Conservation (phyloP, 2,888 invertebrate species). For the Unio pictorum region DNA sequence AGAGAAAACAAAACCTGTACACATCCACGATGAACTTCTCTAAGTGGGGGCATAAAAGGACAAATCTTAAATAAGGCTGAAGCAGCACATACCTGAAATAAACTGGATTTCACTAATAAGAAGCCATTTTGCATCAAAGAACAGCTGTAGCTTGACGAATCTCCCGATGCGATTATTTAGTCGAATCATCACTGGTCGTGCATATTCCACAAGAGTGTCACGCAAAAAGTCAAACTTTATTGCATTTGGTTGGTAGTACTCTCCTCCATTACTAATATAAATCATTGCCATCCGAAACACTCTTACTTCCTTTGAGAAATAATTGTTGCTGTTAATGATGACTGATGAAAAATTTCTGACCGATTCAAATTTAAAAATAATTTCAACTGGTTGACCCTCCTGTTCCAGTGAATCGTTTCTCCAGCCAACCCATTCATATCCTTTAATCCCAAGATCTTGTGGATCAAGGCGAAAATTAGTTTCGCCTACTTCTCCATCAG, state of each 20-base stretch:
- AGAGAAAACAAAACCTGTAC: no score
- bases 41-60: no score
- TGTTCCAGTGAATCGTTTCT: slow-evolving; percentile 78
- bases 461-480: slow-evolving; percentile 81
- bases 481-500: slow-evolving; percentile 85
- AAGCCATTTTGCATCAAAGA: slow-evolving; percentile 88
- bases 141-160: slow-evolving; percentile 83
- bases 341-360: slow-evolving; percentile 89
- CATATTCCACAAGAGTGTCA: slow-evolving; percentile 85
- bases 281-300: slow-evolving; percentile 87
- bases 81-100: slow-evolving; percentile 79
- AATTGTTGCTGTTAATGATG: slow-evolving; percentile 87
- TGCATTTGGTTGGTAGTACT: slow-evolving; percentile 83
- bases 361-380: slow-evolving; percentile 89
- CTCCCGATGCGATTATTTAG: slow-evolving; percentile 86
- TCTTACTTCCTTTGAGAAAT: slow-evolving; percentile 87
- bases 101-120: slow-evolving; percentile 92
- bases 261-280: slow-evolving; percentile 84
- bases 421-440: slow-evolving; percentile 94
- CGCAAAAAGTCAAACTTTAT: slow-evolving; percentile 78
- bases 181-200: slow-evolving; percentile 86
- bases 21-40: background rate
- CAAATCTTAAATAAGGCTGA: no score
- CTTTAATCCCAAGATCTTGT: slow-evolving; percentile 77
- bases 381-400: slow-evolving; percentile 78